Conservation (phyloP, 2,888 invertebrate species). For the Taphrorychus bicolor region DNA sequence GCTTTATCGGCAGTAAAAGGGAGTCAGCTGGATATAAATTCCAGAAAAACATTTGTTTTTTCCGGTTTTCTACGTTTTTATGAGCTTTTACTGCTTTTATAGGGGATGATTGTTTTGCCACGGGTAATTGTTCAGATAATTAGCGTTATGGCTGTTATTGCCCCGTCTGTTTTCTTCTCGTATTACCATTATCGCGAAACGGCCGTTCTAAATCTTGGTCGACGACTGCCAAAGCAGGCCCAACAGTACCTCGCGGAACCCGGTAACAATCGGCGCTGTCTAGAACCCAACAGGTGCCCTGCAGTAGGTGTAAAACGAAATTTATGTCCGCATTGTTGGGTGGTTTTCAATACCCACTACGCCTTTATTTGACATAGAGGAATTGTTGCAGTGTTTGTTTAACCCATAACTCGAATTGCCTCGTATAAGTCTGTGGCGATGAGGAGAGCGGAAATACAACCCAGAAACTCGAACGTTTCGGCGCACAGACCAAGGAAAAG, state of each 20-base stretch:
- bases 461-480: constrained; percentile 7
- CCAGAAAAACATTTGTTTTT: constrained; percentile 34
- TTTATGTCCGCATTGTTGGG: constrained; percentile 26
- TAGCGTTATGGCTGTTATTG: not conserved
- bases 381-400: constrained; percentile 6
- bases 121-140: constrained; percentile 21
- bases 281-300: constrained; percentile 15
- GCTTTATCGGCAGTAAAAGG: constrained; percentile 30
- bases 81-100: constrained; percentile 23
- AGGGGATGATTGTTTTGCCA: constrained; percentile 16
- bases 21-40: constrained; percentile 34
- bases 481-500: constrained; percentile 27
- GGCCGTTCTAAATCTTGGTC: too few relatives aligned
- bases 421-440: not conserved
- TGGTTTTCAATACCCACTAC: constrained; percentile 17
- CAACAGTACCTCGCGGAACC: not conserved
- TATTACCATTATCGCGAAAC: too few relatives aligned
- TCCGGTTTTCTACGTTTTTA: constrained; percentile 30
- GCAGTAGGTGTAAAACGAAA: constrained; percentile 23
- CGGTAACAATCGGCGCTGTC: not conserved
- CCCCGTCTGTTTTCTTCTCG: not conserved
- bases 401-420: not conserved
- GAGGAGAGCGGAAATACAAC: constrained; percentile 3
- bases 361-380: constrained; percentile 18
- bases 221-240: not conserved